Evolutionary conservation across 64 coral and sea anemone species (phyloP), one percentile per base, ranked within the genome.

Genomic region (Anthopleura sola): DNA sequence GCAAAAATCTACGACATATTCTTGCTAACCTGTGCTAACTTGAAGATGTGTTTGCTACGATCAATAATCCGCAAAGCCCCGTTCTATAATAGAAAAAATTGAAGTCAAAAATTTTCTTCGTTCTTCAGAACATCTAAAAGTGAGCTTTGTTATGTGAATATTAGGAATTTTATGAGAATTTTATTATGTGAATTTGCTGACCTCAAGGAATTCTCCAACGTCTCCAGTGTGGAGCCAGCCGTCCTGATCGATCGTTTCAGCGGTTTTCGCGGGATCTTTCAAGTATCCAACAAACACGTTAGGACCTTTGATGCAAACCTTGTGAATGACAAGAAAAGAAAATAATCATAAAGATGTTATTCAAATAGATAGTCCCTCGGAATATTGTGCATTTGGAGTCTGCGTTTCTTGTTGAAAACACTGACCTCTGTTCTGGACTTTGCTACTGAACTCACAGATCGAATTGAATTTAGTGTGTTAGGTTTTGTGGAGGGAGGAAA

Each of bases 171-270:
- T n/a, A n/a, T n/a, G n/a, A n/a, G n/a, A n/a, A n/a, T n/a, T n/a
- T n/a, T n/a, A n/a, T n/a, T n/a, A n/a, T n/a, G n/a, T n/a, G n/a
- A n/a, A n/a, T n/a, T n/a, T n/a, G n/a, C 49, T 31, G 88, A 99
- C 97, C 87, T 86, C 55, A 64, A 88, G 86, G 87, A 92, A 99
- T 34, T 92, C 87, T 38, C 97, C 97, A 26, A 99, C 80, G 56
- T 99, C 97, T 47, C 97, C 97, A 29, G 92, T 94, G 75, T 99
- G 97, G 49, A 99, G 97, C 97, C 97, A 99, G 56, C 92, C 93
- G 18, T 99, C 93, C 39, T 99, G 32, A 68, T 99, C 97, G 20
- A 99, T 90, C 46, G 85, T 75, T 82, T 94, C 97, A 75, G 92
- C 90, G 37, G 97, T 99, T 68, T 94, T 99, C 37, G 77, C 60